Percentiles rank a stretch among this genome's conserved stretches.
These are phyloP conservation scores for Leptobrachium leishanense DNA, from an alignment of 2,113 vertebrate species.

Conservation along the genomic window DNA sequence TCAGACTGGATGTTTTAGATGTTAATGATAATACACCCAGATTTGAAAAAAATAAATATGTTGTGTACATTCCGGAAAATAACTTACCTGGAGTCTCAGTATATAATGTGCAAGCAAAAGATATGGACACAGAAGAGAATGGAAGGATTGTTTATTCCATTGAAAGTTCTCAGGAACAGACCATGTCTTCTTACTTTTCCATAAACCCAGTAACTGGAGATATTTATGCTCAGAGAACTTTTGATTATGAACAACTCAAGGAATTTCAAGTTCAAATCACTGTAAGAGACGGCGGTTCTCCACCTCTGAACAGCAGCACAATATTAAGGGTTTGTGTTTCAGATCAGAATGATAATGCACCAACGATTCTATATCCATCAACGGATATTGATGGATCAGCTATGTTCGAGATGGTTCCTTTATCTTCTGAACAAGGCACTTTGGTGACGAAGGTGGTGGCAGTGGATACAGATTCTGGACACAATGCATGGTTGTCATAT, in stretches of 20 bases:
- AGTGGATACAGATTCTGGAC: slow-evolving; percentile 61
- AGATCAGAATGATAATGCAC: slow-evolving; percentile 68
- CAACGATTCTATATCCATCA: background rate
- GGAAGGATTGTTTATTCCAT: slow-evolving; percentile 67
- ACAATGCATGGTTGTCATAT: slow-evolving; percentile 58
- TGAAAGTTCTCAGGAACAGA: slow-evolving; percentile 50
- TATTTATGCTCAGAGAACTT: slow-evolving; percentile 68
- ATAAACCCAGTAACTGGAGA: slow-evolving; percentile 72
- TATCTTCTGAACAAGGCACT: slow-evolving; percentile 34
- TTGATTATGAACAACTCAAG: slow-evolving; percentile 70
- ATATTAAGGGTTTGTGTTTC: slow-evolving; percentile 46
- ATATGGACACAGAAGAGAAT: slow-evolving; percentile 69
- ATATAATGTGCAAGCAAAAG: slow-evolving; percentile 64
- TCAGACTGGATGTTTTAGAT: slow-evolving; percentile 67
- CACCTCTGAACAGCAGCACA: slow-evolving; percentile 26
- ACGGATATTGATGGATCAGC: background rate
- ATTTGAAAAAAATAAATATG: slow-evolving; percentile 63
- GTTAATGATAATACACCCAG: slow-evolving; percentile 72
- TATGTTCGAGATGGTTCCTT: slow-evolving; percentile 13
- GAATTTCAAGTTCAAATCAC: slow-evolving; percentile 59
- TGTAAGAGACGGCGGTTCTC: slow-evolving; percentile 53
- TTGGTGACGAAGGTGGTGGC: slow-evolving; percentile 67
- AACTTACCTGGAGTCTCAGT: slow-evolving; percentile 63
- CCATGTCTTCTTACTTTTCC: slow-evolving; percentile 51
- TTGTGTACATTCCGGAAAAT: slow-evolving; percentile 65